Evolutionary conservation across 2,797 vertebrate species (phyloP).

Genomic region (Hydrolagus colliei): DNA sequence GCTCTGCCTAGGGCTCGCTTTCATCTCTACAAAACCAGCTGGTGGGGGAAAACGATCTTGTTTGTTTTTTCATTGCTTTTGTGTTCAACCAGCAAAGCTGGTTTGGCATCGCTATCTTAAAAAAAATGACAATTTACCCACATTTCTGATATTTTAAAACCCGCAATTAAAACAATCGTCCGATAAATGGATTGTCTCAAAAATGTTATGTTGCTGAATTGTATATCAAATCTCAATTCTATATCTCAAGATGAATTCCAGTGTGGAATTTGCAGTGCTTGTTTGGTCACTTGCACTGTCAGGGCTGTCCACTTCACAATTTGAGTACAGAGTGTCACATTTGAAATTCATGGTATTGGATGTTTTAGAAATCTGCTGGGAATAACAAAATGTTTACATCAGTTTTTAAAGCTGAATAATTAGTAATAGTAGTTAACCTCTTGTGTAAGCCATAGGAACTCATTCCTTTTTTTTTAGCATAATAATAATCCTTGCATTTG

Average conservation of each 20-base stretch:
- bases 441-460: not conserved
- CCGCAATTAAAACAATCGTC: not conserved
- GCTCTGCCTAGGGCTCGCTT: conserved; percentile 58
- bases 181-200: not conserved
- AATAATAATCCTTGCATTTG: too few species aligned
- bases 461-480: too few species aligned
- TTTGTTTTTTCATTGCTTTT: not conserved
- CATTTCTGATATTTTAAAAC: not conserved
- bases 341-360: not conserved
- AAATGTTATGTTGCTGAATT: not conserved
- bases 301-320: not conserved
- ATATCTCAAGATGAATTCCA: not conserved
- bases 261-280: not conserved
- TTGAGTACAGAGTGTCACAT: not conserved
- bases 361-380: not conserved
- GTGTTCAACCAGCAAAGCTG: not conserved
- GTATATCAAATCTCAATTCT: not conserved
- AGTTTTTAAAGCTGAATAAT: not conserved
- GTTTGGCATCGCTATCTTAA: not conserved
- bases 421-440: not conserved
- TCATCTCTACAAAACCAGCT: conserved; percentile 63
- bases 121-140: not conserved
- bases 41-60: conserved; percentile 57
- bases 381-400: not conserved
- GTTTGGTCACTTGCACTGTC: not conserved